Conservation (phyloP, 2,113 vertebrate species). For the Pseudolaguvia tuberculata region DNA sequence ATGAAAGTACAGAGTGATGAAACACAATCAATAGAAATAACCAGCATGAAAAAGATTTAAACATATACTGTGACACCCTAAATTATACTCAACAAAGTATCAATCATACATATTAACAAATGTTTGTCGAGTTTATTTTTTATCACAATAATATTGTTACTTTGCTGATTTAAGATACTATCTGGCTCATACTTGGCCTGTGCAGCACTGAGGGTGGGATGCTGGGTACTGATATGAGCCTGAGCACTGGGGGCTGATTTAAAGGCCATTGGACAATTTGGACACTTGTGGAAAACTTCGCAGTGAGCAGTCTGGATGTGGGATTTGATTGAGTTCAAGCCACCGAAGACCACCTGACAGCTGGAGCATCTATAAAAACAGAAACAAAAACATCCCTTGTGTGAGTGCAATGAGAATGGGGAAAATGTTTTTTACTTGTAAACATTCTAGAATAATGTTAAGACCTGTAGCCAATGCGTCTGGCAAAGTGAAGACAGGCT, state of each 20-base stretch:
- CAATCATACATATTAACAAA: no score
- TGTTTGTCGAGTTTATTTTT: no score
- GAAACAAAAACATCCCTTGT: slow-evolving; percentile 5
- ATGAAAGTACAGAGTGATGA: slow-evolving; percentile 2
- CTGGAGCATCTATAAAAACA: slow-evolving; percentile 80
- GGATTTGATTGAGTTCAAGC: slow-evolving; percentile 89
- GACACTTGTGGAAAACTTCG: slow-evolving; percentile 95
- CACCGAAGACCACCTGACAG: slow-evolving; percentile 91
- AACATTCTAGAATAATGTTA: background rate
- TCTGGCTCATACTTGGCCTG: slow-evolving; percentile 77
- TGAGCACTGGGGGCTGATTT: slow-evolving; percentile 89
- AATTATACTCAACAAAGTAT: no score
- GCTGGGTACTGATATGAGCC: slow-evolving; percentile 83
- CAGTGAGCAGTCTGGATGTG: slow-evolving; percentile 95
- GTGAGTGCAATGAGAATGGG: no score
- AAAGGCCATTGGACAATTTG: slow-evolving; percentile 96
- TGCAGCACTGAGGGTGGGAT: slow-evolving; percentile 73
- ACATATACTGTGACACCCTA: no score
- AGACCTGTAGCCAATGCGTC: slow-evolving; percentile 91
- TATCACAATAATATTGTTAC: background rate
- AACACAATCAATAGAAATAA: background rate
- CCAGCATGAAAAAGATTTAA: background rate
- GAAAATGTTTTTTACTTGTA: background rate
- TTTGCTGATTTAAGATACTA: background rate
- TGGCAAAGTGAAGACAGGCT: slow-evolving; percentile 86